Evolutionary conservation across 2,888 invertebrate species (phyloP).

Genomic region (Coenonympha arcania): DNA sequence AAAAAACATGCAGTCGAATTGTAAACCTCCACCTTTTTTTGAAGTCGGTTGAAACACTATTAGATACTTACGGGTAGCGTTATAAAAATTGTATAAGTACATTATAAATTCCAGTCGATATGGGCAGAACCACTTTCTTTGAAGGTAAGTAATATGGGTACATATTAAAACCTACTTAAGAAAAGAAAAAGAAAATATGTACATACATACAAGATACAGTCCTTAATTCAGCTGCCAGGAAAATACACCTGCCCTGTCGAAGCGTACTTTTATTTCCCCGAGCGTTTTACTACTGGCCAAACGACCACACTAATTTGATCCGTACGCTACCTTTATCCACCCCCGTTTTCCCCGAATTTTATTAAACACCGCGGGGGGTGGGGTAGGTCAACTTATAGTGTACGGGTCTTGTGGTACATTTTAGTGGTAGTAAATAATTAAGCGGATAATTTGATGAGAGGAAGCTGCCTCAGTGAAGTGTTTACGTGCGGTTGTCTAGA

Average conservation of each 20-base stretch:
- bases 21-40: too few relatives aligned
- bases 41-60: too few relatives aligned
- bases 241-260: constrained; percentile 59
- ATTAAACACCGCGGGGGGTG: constrained; percentile 31
- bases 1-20: too few relatives aligned
- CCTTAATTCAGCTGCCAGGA: constrained; percentile 41
- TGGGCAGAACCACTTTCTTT: too few relatives aligned
- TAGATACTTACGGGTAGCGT: too few relatives aligned
- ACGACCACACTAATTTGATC: constrained; percentile 54
- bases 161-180: constrained; percentile 3
- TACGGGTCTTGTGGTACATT: constrained; percentile 54
- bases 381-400: constrained; percentile 50
- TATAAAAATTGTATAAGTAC: too few relatives aligned
- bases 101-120: too few relatives aligned
- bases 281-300: constrained; percentile 52
- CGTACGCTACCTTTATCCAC: constrained; percentile 38
- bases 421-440: constrained; percentile 72
- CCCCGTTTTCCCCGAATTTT: constrained; percentile 30
- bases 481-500: constrained; percentile 56
- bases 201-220: constrained; percentile 32
- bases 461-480: constrained; percentile 48
- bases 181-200: constrained; percentile 23
- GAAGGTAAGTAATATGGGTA: too few relatives aligned
- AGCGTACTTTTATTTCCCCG: constrained; percentile 58
- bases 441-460: constrained; percentile 70